Conservation (phyloP, 2,797 vertebrate species). For the Microctenopoma stevenorrisi region DNA sequence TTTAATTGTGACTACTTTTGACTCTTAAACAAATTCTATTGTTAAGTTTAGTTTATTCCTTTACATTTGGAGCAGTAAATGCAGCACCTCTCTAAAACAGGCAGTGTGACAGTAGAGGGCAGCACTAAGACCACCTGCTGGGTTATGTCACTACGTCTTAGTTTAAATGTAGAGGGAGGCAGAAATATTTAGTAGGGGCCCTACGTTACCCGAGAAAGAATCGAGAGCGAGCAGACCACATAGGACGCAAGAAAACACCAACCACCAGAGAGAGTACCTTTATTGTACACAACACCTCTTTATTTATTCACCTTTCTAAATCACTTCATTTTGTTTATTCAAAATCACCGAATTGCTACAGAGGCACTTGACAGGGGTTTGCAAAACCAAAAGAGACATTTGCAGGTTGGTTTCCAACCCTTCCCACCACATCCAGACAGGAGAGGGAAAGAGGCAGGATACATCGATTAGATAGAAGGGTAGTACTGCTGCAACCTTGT, state of each 20-base stretch:
- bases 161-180: conserved; percentile 21
- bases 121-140: conserved; percentile 39
- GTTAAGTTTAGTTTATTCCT: neutral
- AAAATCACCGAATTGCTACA: conserved; percentile 82
- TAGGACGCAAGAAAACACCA: conserved; percentile 82
- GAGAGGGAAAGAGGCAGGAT: conserved; percentile 33
- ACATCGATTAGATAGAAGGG: conserved; percentile 39
- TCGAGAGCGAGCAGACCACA: conserved; percentile 54
- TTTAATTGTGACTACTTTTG: neutral
- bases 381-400: conserved; percentile 59
- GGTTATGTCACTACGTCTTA: conserved; percentile 15
- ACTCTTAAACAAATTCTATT: no score
- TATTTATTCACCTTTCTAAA: conserved; percentile 75
- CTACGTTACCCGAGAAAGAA: conserved; percentile 29
- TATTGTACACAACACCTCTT: conserved; percentile 86
- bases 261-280: conserved; percentile 84
- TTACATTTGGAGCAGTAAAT: conserved; percentile 5
- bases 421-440: conserved; percentile 44
- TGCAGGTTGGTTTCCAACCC: conserved; percentile 57
- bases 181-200: neutral
- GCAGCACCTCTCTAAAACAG: neutral
- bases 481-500: conserved; percentile 40
- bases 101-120: conserved; percentile 5
- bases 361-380: conserved; percentile 85
- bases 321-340: conserved; percentile 73